Percentiles rank a stretch among this genome's conserved stretches.
phyloP scores from a whole-genome alignment of 2,888 invertebrate genomes.

The Volucella bombylans region DNA sequence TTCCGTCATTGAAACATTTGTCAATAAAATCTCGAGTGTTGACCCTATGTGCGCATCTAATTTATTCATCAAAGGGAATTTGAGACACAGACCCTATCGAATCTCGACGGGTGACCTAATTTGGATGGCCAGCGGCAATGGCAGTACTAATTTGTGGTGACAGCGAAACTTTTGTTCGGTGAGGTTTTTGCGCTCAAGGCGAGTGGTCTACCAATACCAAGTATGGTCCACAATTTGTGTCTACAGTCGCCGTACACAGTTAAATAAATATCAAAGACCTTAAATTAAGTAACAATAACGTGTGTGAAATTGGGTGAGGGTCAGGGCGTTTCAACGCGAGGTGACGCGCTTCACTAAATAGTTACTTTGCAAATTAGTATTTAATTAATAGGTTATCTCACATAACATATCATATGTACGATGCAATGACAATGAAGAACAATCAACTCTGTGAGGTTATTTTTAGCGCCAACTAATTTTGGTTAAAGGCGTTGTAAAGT shows the following conservation, averaged over 20 bases:
- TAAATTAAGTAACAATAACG: slow-evolving; percentile 41
- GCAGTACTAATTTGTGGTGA: slow-evolving; percentile 34
- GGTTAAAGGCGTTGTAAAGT: not conserved
- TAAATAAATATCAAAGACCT: slow-evolving; percentile 35
- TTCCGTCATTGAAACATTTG: not conserved
- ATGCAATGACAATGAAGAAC: slow-evolving; percentile 28
- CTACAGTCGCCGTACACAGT: slow-evolving; percentile 7
- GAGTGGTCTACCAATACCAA: slow-evolving; percentile 6
- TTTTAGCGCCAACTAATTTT: not conserved
- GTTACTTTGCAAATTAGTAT: slow-evolving; percentile 59
- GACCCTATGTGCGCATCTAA: slow-evolving; percentile 21
- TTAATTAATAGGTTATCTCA: slow-evolving; percentile 41
- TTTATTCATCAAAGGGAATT: slow-evolving; percentile 19
- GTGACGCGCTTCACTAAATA: slow-evolving; percentile 57
- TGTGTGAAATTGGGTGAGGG: slow-evolving; percentile 59
- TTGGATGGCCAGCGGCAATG: slow-evolving; percentile 20
- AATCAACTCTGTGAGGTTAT: slow-evolving; percentile 13
- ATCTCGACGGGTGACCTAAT: slow-evolving; percentile 44
- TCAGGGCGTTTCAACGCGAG: slow-evolving; percentile 58
- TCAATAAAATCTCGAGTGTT: not conserved
- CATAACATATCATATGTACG: not conserved
- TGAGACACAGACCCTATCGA: slow-evolving; percentile 1
- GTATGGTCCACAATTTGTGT: slow-evolving; percentile 10
- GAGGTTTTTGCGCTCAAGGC: slow-evolving; percentile 48
- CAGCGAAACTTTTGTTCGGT: slow-evolving; percentile 2